These are phyloP conservation scores for Marmota monax DNA, from an alignment of 2,113 vertebrate genomes.

Conservation along the genomic window DNA sequence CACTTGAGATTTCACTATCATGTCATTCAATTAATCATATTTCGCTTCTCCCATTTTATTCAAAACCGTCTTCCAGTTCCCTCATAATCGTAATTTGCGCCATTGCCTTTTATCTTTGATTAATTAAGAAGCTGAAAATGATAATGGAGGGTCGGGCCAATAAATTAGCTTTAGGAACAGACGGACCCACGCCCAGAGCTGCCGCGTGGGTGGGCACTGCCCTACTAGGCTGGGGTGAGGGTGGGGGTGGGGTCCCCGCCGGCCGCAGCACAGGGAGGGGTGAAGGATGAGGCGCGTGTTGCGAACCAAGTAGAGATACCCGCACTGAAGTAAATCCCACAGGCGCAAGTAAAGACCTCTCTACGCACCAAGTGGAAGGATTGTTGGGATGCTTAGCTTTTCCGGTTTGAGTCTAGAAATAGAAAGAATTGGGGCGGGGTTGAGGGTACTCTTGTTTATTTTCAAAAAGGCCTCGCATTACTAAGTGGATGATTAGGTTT, in stretches of 20 bases:
- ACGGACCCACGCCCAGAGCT: neutral
- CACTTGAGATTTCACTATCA: conserved; percentile 54
- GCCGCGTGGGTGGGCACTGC: conserved; percentile 63
- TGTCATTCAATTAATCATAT: conserved; percentile 58
- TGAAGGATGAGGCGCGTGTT: neutral
- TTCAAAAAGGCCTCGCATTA: neutral
- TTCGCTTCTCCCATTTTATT: conserved; percentile 58
- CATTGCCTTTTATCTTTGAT: conserved; percentile 73
- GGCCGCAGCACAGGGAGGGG: neutral
- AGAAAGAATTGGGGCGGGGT: neutral
- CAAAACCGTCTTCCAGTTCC: conserved; percentile 54
- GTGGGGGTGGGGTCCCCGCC: neutral
- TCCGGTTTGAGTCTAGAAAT: neutral
- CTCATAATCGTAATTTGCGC: conserved; percentile 66
- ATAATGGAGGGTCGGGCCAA: conserved; percentile 73
- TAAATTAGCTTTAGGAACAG: conserved; percentile 68
- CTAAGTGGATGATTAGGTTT: neutral
- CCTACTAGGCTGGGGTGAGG: rapidly evolving
- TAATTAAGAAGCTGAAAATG: conserved; percentile 71
- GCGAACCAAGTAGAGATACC: neutral
- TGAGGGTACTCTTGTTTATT: neutral
- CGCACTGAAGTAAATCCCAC: neutral
- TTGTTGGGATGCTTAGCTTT: neutral
- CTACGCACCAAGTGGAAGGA: too few species aligned
- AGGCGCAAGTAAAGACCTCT: neutral